phyloP scores from a whole-genome alignment of 2,113 vertebrate genomes.

The Cebidichthys violaceus region DNA sequence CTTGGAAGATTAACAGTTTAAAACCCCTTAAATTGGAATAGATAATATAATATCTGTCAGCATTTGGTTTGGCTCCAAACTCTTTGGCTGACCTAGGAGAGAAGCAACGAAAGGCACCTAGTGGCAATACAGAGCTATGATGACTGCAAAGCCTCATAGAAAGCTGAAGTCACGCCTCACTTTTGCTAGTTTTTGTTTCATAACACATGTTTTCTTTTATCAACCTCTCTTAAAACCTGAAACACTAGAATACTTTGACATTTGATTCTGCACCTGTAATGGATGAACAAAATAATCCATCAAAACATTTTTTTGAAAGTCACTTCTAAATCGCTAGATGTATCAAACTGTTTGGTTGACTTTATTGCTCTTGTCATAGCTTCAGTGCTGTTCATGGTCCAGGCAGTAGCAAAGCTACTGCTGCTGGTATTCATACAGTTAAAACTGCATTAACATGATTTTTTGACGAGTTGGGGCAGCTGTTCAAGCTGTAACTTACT shows the following conservation, averaged over 20 bases:
- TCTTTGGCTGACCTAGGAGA: conserved; percentile 5
- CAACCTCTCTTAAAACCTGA: neutral
- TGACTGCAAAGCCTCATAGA: conserved; percentile 6
- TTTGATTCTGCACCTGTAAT: neutral
- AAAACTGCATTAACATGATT: neutral
- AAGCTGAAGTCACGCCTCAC: neutral
- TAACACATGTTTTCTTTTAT: neutral
- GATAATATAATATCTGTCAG: conserved; percentile 8
- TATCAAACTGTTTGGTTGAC: neutral
- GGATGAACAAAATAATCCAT: neutral
- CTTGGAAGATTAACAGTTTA: conserved; percentile 31
- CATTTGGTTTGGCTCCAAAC: conserved; percentile 16
- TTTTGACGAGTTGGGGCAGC: neutral
- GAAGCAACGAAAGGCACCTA: conserved; percentile 6
- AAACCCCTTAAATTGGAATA: conserved; percentile 28
- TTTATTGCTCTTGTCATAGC: neutral
- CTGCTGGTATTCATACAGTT: neutral
- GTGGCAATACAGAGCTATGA: conserved; percentile 16
- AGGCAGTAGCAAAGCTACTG: neutral
- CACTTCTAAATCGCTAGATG: neutral
- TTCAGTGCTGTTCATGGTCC: neutral
- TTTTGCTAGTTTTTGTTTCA: neutral
- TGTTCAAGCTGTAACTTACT: neutral
- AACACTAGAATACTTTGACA: neutral
- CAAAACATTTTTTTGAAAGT: neutral